Evolutionary conservation across 2,113 vertebrate species (phyloP).

Genomic region (Petroica traversi): DNA sequence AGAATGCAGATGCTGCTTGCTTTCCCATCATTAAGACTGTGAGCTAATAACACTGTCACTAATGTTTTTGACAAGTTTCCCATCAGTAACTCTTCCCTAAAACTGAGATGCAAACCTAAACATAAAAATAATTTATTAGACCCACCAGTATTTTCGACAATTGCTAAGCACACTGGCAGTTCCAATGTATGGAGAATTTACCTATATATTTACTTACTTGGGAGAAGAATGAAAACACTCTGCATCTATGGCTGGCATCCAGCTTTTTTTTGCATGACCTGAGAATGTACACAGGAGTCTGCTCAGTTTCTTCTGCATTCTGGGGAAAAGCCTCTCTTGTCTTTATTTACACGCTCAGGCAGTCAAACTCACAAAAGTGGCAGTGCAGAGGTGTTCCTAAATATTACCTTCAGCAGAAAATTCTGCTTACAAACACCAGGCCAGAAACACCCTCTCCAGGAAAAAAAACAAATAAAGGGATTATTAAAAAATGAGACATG

Average conservation of each 20-base stretch:
- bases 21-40: neutral
- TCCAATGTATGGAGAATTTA: neutral
- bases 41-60: neutral
- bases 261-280: neutral
- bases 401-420: neutral
- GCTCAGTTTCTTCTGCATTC: neutral
- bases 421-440: neutral
- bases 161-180: neutral
- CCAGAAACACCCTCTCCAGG: neutral
- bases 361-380: neutral
- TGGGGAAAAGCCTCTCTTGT: neutral
- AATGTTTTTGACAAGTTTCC: neutral
- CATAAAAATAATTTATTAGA: neutral
- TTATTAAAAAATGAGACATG: neutral
- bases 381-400: neutral
- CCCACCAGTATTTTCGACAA: neutral
- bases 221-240: neutral
- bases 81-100: neutral
- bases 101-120: neutral
- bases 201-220: neutral
- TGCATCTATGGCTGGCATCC: neutral
- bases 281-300: neutral
- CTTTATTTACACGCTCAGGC: neutral
- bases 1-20: neutral
- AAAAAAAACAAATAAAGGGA: neutral